A percentile compares a stretch with the other conserved stretches of the same genome.
phyloP scores from a whole-genome alignment of 2,113 vertebrate genomes.

The Pipra filicauda region DNA sequence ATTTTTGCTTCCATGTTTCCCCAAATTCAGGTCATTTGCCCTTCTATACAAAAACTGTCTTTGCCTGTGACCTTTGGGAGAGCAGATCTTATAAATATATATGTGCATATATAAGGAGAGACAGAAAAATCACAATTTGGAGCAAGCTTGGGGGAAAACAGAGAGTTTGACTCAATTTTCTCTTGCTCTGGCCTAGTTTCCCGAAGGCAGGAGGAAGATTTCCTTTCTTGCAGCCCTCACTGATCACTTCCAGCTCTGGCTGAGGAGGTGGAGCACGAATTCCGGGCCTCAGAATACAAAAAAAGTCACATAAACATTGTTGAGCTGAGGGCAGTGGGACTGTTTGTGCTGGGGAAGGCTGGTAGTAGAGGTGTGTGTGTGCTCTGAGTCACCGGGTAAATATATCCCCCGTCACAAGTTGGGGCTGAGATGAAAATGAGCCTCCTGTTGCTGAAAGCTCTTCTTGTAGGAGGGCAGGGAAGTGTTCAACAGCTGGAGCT shows the following conservation, averaged over 20 bases:
- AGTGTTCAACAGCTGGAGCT: not conserved
- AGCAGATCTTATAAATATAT: not conserved
- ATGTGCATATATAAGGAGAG: too few species aligned
- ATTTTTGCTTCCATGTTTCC: not conserved
- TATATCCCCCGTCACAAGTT: not conserved
- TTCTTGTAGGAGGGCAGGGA: not conserved
- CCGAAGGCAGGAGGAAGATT: not conserved
- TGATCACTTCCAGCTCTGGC: not conserved
- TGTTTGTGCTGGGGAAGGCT: slow-evolving; percentile 13
- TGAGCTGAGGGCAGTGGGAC: not conserved
- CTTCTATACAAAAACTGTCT: not conserved
- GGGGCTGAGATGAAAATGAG: not conserved
- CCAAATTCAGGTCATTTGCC: not conserved
- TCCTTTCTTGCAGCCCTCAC: not conserved
- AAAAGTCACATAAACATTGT: not conserved
- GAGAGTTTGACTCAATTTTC: not conserved
- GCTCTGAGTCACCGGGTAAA: slow-evolving; percentile 18
- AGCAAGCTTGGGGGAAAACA: not conserved
- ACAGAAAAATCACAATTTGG: not conserved
- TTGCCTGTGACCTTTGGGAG: not conserved
- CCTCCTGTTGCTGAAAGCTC: not conserved
- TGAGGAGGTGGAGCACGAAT: not conserved
- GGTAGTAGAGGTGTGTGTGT: not conserved
- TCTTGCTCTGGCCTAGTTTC: not conserved
- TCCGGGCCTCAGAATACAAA: not conserved